Conservation (phyloP, 1,140 invertebrate species). For the Drosophila albomicans region DNA sequence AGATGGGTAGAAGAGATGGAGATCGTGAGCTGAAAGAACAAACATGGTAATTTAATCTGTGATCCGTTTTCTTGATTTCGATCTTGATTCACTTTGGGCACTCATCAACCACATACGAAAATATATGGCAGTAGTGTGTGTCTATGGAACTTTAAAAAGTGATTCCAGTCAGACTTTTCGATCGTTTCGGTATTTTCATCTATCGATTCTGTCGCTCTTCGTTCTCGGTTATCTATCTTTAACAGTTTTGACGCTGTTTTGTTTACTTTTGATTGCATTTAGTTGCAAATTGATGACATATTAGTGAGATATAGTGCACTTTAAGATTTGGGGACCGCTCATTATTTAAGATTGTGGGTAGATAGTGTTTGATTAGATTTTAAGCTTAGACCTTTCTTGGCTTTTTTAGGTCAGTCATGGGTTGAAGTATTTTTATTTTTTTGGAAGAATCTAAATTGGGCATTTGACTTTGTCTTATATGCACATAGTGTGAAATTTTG, state of each 20-base stretch:
- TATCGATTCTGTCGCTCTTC: neutral
- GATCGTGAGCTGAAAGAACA: conserved; percentile 30
- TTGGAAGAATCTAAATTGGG: neutral
- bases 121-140: conserved; percentile 7
- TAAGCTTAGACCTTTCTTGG: neutral
- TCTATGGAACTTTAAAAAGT: conserved; percentile 75
- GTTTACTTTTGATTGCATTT: conserved; percentile 68
- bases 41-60: conserved; percentile 76
- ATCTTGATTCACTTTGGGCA: conserved; percentile 78
- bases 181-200: conserved; percentile 49
- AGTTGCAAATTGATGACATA: conserved; percentile 81
- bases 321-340: conserved; percentile 14
- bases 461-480: conserved; percentile 8
- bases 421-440: neutral
- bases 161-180: conserved; percentile 49
- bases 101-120: conserved; percentile 61
- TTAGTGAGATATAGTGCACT: conserved; percentile 58
- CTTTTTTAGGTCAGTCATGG: conserved; percentile 24
- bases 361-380: conserved; percentile 30
- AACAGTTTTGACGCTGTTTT: conserved; percentile 76
- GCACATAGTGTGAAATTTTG: conserved; percentile 27
- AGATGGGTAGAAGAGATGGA: neutral
- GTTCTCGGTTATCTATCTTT: conserved; percentile 34
- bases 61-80: conserved; percentile 58
- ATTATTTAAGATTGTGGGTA: conserved; percentile 47